Percentiles rank a stretch among this genome's conserved stretches.
Evolutionary conservation across 2,888 invertebrate species (phyloP).

Genomic region (Athripsodes cinereus): DNA sequence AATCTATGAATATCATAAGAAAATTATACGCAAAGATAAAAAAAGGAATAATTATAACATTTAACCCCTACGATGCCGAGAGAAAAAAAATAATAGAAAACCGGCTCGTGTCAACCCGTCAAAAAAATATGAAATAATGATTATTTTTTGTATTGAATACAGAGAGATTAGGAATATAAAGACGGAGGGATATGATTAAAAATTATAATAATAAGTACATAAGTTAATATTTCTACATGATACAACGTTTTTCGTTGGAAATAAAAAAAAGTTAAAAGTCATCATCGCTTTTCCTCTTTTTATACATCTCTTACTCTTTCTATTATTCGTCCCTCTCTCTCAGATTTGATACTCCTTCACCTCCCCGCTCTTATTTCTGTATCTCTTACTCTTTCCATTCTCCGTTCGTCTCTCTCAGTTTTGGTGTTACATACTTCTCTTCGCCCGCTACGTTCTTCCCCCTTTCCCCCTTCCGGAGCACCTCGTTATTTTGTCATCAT

Average conservation of each 20-base stretch:
- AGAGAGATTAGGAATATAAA: conserved; percentile 2
- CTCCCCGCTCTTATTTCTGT: too few relatives aligned
- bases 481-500: conserved; percentile 34
- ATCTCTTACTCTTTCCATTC: too few relatives aligned
- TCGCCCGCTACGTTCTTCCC: too few relatives aligned
- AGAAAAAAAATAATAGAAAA: too few relatives aligned
- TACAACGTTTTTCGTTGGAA: conserved; percentile 22
- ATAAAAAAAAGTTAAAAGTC: conserved; percentile 18
- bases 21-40: too few relatives aligned
- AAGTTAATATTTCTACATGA: conserved; percentile 22
- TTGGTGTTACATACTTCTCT: too few relatives aligned
- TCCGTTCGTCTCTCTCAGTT: too few relatives aligned
- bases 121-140: background rate
- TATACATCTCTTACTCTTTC: background rate
- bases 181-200: conserved; percentile 13
- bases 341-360: background rate
- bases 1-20: too few relatives aligned
- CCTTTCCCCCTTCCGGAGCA: conserved; percentile 14
- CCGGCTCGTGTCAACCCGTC: background rate
- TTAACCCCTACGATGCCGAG: too few relatives aligned
- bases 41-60: too few relatives aligned
- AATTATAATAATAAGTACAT: background rate
- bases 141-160: background rate
- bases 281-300: conserved; percentile 8
- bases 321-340: background rate